These are phyloP conservation scores for Sarcophaga caerulescens DNA, from an alignment of 2,888 invertebrate species.

Conservation along the genomic window DNA sequence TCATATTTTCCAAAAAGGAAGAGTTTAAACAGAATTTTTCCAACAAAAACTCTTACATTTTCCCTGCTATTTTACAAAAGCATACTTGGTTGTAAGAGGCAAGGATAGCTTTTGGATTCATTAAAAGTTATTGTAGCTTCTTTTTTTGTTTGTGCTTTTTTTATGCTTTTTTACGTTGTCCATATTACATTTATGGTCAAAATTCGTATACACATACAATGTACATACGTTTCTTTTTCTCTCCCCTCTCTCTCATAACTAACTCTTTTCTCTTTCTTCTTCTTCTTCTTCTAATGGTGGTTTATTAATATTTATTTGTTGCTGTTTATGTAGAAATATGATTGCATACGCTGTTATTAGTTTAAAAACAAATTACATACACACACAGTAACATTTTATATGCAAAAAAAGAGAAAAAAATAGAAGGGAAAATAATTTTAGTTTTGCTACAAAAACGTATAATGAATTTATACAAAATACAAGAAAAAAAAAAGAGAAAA, in stretches of 20 bases:
- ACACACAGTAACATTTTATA: neutral
- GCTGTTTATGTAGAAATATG: conserved; percentile 38
- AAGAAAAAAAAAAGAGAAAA: neutral
- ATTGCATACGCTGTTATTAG: conserved; percentile 37
- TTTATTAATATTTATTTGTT: conserved; percentile 35
- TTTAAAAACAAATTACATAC: conserved; percentile 44
- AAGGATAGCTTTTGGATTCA: neutral
- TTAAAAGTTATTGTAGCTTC: neutral
- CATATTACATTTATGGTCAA: conserved; percentile 23
- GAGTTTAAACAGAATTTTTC: neutral
- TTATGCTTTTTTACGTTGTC: conserved; percentile 15
- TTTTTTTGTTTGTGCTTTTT: conserved; percentile 2
- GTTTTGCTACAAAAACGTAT: too few species aligned
- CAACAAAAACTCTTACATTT: too few species aligned
- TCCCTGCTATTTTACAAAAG: neutral
- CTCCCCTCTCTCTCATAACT: neutral
- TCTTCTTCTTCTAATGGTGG: neutral
- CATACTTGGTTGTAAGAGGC: conserved; percentile 15
- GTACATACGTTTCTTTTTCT: too few species aligned
- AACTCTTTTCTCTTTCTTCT: neutral
- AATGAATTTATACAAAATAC: conserved; percentile 2
- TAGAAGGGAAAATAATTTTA: too few species aligned
- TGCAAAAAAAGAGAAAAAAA: conserved; percentile 22
- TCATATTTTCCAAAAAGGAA: conserved; percentile 71
- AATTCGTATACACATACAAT: conserved; percentile 18